A percentile compares a stretch with the other conserved stretches of the same genome.
Evolutionary conservation across 2,888 invertebrate species (phyloP).

Genomic region (Digitonthophagus gazella): DNA sequence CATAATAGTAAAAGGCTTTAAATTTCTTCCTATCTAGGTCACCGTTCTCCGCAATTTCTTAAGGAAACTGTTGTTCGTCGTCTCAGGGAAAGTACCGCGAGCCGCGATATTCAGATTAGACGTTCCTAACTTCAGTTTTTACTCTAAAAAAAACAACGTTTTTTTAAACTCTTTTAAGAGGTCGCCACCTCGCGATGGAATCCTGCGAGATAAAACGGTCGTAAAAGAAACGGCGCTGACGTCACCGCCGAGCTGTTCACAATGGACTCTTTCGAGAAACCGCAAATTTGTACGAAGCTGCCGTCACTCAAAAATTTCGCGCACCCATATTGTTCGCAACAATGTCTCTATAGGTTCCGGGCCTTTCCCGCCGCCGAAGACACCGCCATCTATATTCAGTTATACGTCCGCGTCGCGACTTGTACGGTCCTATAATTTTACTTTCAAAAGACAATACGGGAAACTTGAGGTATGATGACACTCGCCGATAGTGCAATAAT

Average conservation of each 20-base stretch:
- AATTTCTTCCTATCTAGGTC: constrained; percentile 11
- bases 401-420: background rate
- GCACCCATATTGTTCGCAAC: background rate
- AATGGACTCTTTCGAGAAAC: background rate
- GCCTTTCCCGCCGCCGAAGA: background rate
- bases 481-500: background rate
- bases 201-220: background rate
- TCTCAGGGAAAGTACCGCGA: background rate
- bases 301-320: background rate
- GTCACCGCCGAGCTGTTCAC: background rate
- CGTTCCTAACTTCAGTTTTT: background rate
- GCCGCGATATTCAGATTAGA: background rate
- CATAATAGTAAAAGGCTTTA: constrained; percentile 11
- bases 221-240: background rate
- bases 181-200: background rate
- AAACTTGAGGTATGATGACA: background rate
- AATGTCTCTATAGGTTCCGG: background rate
- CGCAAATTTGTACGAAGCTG: background rate
- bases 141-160: background rate
- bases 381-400: background rate
- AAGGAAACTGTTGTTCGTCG: background rate
- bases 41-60: background rate
- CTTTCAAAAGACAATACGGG: background rate
- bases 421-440: background rate
- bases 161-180: background rate